Conservation (phyloP, 2,113 vertebrate genomes). For the Myrmecophaga tridactyla region DNA sequence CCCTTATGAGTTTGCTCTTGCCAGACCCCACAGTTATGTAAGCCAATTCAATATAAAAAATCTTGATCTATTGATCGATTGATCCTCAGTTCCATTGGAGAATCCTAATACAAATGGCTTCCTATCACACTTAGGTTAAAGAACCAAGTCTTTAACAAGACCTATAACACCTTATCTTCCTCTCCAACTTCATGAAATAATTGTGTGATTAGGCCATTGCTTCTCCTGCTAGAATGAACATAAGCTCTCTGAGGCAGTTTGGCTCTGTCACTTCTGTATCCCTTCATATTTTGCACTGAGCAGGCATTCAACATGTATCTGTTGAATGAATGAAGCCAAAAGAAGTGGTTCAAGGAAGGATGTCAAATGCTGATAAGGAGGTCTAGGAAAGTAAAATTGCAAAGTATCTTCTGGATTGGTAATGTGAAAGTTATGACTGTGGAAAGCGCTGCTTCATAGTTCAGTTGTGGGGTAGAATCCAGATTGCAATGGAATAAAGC, state of each 20-base stretch:
- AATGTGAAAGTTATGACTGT: not conserved
- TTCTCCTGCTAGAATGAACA: not conserved
- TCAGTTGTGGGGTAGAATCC: too few species aligned
- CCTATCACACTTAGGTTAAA: not conserved
- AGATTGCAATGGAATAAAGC: not conserved
- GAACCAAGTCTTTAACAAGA: not conserved
- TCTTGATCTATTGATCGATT: too few species aligned
- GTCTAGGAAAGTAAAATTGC: not conserved
- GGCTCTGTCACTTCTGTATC: not conserved
- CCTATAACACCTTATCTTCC: not conserved
- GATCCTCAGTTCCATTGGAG: too few species aligned
- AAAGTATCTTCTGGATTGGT: not conserved
- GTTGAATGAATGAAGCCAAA: not conserved
- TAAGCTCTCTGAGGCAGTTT: not conserved
- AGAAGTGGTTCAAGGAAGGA: not conserved
- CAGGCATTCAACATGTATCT: not conserved
- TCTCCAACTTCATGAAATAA: not conserved
- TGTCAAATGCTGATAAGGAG: not conserved
- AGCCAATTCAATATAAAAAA: too few species aligned
- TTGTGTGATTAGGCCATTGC: not conserved
- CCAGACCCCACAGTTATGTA: too few species aligned
- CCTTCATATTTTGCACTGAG: not conserved
- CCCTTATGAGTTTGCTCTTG: too few species aligned
- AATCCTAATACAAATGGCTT: not conserved
- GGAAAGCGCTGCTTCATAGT: not conserved